phyloP scores from a whole-genome alignment of 2,113 vertebrate genomes.

The Mobula birostris region DNA sequence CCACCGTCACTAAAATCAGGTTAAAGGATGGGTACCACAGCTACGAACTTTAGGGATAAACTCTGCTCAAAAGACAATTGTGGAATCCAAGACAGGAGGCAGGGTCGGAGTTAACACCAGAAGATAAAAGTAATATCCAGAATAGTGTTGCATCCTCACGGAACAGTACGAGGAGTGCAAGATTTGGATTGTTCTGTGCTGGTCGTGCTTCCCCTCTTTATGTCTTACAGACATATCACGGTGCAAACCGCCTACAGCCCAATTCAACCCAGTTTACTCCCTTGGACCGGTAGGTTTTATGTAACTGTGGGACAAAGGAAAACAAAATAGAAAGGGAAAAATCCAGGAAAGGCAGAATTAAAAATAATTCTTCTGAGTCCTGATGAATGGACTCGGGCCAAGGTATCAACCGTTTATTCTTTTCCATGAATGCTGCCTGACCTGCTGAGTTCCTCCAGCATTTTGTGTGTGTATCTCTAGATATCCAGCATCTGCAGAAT shows the following conservation, averaged over 20 bases:
- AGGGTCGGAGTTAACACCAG: too few relatives aligned
- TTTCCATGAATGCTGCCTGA: too few relatives aligned
- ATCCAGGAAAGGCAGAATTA: not conserved
- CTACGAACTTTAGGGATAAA: not conserved
- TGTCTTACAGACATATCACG: not conserved
- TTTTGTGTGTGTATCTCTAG: too few relatives aligned
- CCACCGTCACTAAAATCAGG: too few relatives aligned
- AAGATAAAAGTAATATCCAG: not conserved
- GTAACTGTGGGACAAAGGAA: not conserved
- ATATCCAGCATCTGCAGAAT: too few relatives aligned
- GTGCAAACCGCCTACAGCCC: not conserved
- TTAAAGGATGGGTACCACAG: too few relatives aligned
- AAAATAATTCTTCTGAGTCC: not conserved
- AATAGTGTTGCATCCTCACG: not conserved
- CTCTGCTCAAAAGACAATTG: not conserved
- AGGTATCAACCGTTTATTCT: too few relatives aligned
- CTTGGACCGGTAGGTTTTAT: not conserved
- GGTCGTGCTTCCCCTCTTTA: not conserved
- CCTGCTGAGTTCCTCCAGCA: too few relatives aligned
- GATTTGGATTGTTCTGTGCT: too few relatives aligned
- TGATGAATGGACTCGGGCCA: too few relatives aligned
- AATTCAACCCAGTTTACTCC: not conserved
- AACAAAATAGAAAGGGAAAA: not conserved
- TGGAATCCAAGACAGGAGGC: too few relatives aligned
- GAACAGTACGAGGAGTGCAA: too few relatives aligned